Evolutionary conservation across 2,113 vertebrate species (phyloP).

Genomic region (Paedocypris sp.): DNA sequence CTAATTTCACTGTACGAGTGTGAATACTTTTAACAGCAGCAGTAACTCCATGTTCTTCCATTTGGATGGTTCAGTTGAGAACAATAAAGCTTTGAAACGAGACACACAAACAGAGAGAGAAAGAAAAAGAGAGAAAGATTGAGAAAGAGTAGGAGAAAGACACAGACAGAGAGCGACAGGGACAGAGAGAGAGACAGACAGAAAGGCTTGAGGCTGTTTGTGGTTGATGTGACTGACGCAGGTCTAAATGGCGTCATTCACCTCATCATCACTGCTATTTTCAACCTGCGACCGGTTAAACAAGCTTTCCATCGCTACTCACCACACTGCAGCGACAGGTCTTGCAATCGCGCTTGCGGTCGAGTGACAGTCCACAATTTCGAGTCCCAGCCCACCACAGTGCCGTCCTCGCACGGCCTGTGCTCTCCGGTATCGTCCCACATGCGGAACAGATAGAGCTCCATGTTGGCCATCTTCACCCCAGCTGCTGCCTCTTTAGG

Average conservation of each 20-base stretch:
- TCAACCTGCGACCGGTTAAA: background rate
- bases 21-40: too few species aligned
- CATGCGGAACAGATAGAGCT: slow-evolving; percentile 62
- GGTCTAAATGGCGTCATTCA: background rate
- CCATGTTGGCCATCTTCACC: slow-evolving; percentile 25
- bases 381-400: slow-evolving; percentile 54
- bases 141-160: too few species aligned
- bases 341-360: slow-evolving; percentile 33
- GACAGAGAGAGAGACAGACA: too few species aligned
- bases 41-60: too few species aligned
- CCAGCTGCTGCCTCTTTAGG: background rate
- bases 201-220: background rate
- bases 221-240: background rate
- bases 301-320: slow-evolving; percentile 22
- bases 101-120: background rate
- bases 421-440: slow-evolving; percentile 47
- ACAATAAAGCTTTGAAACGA: background rate
- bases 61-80: background rate
- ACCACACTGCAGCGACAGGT: slow-evolving; percentile 50
- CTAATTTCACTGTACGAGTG: too few species aligned
- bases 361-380: slow-evolving; percentile 48
- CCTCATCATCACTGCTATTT: background rate
- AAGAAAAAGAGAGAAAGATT: too few species aligned
- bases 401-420: slow-evolving; percentile 54
- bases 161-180: too few species aligned